These are phyloP conservation scores for Agriopis leucophaearia DNA, from an alignment of 2,888 invertebrate genomes.

Conservation along the genomic window DNA sequence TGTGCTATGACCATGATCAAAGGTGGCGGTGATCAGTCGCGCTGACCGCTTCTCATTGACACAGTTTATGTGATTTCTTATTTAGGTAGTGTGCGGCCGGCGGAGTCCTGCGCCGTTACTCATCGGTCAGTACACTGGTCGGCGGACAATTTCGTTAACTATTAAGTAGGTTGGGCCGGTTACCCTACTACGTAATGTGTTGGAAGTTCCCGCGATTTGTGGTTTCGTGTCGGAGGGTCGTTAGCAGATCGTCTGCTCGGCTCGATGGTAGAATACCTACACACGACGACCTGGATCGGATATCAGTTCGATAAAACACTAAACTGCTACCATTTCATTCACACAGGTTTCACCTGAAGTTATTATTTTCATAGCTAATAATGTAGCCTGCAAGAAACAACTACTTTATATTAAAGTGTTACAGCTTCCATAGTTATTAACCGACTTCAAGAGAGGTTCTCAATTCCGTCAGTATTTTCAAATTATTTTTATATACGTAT, in stretches of 20 bases:
- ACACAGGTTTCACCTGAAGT: neutral
- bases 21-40: constrained; percentile 13
- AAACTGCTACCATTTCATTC: neutral
- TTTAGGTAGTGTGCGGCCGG: constrained; percentile 28
- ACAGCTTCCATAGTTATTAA: too few species aligned
- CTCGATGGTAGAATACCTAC: constrained; percentile 9
- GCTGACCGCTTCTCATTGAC: constrained; percentile 12
- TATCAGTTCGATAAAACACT: neutral
- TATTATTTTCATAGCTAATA: neutral
- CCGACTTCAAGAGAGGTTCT: too few species aligned
- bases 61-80: constrained; percentile 33
- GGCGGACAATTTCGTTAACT: constrained; percentile 42
- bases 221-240: constrained; percentile 24
- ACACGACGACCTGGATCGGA: constrained; percentile 7
- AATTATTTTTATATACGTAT: too few species aligned
- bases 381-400: neutral
- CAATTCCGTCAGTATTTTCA: too few species aligned
- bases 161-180: constrained; percentile 40
- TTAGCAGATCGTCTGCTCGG: constrained; percentile 11
- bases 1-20: constrained; percentile 5
- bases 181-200: constrained; percentile 29
- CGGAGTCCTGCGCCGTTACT: constrained; percentile 31
- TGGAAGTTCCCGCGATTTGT: constrained; percentile 32
- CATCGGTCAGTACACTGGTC: constrained; percentile 38
- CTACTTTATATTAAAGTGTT: neutral